A percentile compares a stretch with the other conserved stretches of the same genome.
Evolutionary conservation across 2,888 invertebrate species (phyloP).

Genomic region (Argyra leucocephala): DNA sequence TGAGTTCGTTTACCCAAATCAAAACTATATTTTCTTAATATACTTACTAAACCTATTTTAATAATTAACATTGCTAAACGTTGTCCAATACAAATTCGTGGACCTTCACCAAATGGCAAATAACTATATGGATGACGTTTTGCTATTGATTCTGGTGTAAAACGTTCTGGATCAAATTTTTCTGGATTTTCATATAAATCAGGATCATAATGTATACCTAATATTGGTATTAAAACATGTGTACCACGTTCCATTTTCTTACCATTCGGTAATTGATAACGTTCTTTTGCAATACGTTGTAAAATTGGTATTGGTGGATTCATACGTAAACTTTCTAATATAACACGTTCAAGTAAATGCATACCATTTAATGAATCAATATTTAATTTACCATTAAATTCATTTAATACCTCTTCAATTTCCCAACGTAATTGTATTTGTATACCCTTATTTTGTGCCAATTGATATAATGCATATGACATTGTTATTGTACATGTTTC

Average conservation of each 20-base stretch:
- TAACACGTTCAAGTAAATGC: constrained; percentile 49
- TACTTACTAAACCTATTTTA: constrained; percentile 15
- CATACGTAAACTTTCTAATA: constrained; percentile 31
- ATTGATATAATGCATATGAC: constrained; percentile 47
- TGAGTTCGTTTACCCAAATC: not conserved
- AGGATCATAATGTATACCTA: constrained; percentile 39
- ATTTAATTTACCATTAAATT: constrained; percentile 44
- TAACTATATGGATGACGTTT: constrained; percentile 37
- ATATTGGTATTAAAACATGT: constrained; percentile 30
- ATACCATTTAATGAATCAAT: constrained; percentile 50
- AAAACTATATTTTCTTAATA: constrained; percentile 6
- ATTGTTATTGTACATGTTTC: constrained; percentile 52
- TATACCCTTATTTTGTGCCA: constrained; percentile 47
- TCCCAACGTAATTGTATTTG: constrained; percentile 47
- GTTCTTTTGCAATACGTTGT: not conserved
- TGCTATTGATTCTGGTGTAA: constrained; percentile 45
- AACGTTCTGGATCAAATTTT: constrained; percentile 43
- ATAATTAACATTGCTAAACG: constrained; percentile 25
- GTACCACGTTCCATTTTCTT: constrained; percentile 22
- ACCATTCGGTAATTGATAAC: not conserved
- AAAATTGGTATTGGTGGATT: not conserved
- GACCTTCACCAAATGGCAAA: constrained; percentile 29
- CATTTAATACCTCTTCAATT: constrained; percentile 41
- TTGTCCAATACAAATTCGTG: constrained; percentile 26
- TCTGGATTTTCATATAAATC: constrained; percentile 37